Conservation (phyloP, 2,113 vertebrate genomes). For the Onychostoma macrolepis region DNA sequence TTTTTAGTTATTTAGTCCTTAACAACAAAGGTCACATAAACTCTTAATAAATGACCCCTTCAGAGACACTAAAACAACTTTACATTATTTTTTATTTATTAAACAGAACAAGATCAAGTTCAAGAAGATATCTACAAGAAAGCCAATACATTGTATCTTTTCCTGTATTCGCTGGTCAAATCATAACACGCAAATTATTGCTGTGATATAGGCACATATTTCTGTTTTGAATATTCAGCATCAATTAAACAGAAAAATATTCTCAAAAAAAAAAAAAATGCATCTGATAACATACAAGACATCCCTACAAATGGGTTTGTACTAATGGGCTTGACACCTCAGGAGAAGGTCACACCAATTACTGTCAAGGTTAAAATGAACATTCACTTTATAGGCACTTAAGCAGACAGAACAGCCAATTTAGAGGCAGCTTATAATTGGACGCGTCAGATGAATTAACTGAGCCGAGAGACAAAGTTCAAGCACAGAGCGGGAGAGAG, state of each 20-base stretch:
- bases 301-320: not conserved
- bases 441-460: slow-evolving; percentile 4
- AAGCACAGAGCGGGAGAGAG: not conserved
- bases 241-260: not conserved
- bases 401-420: slow-evolving; percentile 14
- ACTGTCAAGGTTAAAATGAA: slow-evolving; percentile 37
- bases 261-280: not conserved
- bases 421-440: slow-evolving; percentile 20
- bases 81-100: not conserved
- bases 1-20: not conserved
- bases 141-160: not conserved
- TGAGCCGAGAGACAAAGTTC: slow-evolving; percentile 15
- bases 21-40: not conserved
- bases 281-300: not conserved
- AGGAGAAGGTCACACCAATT: slow-evolving; percentile 27
- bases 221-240: not conserved
- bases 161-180: not conserved
- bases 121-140: not conserved
- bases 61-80: not conserved
- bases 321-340: slow-evolving; percentile 18
- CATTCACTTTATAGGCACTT: slow-evolving; percentile 17
- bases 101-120: not conserved
- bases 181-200: not conserved
- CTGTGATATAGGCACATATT: not conserved
- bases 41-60: not conserved